Evolutionary conservation across 37 sponge, comb jelly and placozoan species (phyloP).

Genomic region (Cladorhizidae sp.): DNA sequence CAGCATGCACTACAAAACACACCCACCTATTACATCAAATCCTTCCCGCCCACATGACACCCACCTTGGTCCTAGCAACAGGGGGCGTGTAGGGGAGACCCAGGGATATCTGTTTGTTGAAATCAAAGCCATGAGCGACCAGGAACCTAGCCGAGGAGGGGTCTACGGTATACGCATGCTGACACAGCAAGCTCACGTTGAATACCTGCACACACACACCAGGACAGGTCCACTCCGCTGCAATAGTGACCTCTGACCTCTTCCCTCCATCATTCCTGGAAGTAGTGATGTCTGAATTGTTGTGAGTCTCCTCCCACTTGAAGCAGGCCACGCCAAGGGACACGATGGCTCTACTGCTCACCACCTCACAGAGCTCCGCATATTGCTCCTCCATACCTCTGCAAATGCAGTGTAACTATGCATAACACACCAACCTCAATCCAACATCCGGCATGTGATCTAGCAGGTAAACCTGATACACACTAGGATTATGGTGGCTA

Average conservation of each 20-base stretch:
- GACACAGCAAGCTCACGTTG: constrained; percentile 70
- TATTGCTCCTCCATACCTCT: constrained; percentile 84
- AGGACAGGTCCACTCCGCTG: no score
- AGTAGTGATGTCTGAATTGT: neutral
- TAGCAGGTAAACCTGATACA: no score
- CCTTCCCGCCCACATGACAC: no score
- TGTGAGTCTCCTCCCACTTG: neutral
- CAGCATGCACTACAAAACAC: no score
- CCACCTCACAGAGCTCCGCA: constrained; percentile 46
- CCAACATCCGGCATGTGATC: no score
- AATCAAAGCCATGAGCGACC: constrained; percentile 87
- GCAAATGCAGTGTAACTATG: no score
- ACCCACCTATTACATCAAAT: no score
- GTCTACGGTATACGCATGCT: constrained; percentile 72
- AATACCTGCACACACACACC: constrained; percentile 46
- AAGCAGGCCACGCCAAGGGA: constrained; percentile 82
- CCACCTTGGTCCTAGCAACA: neutral
- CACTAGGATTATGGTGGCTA: no score
- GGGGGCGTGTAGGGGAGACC: constrained; percentile 76
- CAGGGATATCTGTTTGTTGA: constrained; percentile 79
- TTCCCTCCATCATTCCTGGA: neutral
- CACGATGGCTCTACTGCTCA: constrained; percentile 56
- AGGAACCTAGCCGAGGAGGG: constrained; percentile 82
- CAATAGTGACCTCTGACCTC: no score
- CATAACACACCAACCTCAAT: no score